These are phyloP conservation scores for Rhyacophila brunnea DNA, from an alignment of 1,140 invertebrate species.

Conservation along the genomic window DNA sequence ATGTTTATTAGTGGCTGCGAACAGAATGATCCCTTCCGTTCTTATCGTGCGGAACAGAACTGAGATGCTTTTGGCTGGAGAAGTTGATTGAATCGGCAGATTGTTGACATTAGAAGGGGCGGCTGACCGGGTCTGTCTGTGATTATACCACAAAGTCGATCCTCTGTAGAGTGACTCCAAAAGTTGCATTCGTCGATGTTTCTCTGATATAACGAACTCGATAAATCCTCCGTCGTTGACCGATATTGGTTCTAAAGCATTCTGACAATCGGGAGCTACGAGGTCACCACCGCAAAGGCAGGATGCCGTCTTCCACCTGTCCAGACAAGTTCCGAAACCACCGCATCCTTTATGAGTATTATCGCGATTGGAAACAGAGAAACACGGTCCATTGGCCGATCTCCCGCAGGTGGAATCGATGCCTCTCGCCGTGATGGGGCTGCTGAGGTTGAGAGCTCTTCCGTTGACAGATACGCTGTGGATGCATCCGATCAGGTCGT, in stretches of 20 bases:
- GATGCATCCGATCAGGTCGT: conserved; percentile 91
- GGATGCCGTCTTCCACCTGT: conserved; percentile 74
- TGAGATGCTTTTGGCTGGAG: conserved; percentile 68
- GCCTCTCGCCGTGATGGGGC: conserved; percentile 68
- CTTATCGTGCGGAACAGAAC: conserved; percentile 80
- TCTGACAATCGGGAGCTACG: conserved; percentile 75
- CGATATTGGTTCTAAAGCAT: conserved; percentile 75
- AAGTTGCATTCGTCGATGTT: conserved; percentile 81
- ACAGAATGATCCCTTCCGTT: conserved; percentile 75
- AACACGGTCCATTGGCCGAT: conserved; percentile 61
- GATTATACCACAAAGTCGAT: conserved; percentile 65
- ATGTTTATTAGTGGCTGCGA: conserved; percentile 83
- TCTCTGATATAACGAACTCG: conserved; percentile 79
- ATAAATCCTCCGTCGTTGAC: conserved; percentile 74
- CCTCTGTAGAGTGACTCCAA: conserved; percentile 74
- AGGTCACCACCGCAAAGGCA: conserved; percentile 70
- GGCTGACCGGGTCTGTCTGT: conserved; percentile 41
- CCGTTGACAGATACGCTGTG: conserved; percentile 88
- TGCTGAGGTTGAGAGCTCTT: conserved; percentile 73
- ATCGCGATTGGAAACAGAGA: conserved; percentile 46
- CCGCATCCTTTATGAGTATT: conserved; percentile 60
- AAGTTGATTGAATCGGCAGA: conserved; percentile 37
- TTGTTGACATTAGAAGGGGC: conserved; percentile 38
- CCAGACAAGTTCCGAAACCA: conserved; percentile 69
- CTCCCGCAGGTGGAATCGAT: conserved; percentile 75